Base-by-base conservation (phyloP, 2,888 invertebrate genomes). In the Nemotelus pantherinus region DNA sequence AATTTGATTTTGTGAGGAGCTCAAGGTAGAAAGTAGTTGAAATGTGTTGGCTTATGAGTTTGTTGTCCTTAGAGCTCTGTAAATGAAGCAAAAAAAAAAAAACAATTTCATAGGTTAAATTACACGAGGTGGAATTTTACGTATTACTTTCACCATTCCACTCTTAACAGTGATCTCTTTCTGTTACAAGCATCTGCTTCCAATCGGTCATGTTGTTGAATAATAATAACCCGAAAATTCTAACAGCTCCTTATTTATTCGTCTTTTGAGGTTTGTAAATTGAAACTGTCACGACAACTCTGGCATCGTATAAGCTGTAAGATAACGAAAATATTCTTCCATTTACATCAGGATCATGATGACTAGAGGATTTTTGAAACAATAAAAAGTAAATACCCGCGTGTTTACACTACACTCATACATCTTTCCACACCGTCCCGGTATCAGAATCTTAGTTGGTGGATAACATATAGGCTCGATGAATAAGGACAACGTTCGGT, bases 281-380 rank as follows among this genome's bases (percentile, higher is more conserved):
- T 25, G 25, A 50, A 50, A 50, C 58, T 39, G 43, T 41, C 9
- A 5, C 63, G 39, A 43, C 63, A 25, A 63, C 63, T n/a, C 58
- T 25, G 25, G 10, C 58, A 50, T 7, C 58, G 25, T 25, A 58
- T 58, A 58, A 58, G 5, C 58, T 25, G 41, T 63, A 43, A 63
- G 63, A 3, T 67, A 47, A 67, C 67, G 67, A 3, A 65, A 71
- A 71, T 71, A 71, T 71, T 57, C 44, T 44, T 43, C 55, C 44
- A 71, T 55, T 71, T 43, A 55, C 65, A 25, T 44, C 41, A 71
- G 57, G 55, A 71, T 71, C 71, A 57, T 41, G 71, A 71, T 71
- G 71, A 71, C 71, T 7, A 47, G 53, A 41, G 57, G 57, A 71
- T 67, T 67, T 67, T 47, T 44, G 67, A 67, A 67, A 47, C 67